phyloP scores from a whole-genome alignment of 2,113 vertebrate genomes.

The Corynorhinus townsendii region DNA sequence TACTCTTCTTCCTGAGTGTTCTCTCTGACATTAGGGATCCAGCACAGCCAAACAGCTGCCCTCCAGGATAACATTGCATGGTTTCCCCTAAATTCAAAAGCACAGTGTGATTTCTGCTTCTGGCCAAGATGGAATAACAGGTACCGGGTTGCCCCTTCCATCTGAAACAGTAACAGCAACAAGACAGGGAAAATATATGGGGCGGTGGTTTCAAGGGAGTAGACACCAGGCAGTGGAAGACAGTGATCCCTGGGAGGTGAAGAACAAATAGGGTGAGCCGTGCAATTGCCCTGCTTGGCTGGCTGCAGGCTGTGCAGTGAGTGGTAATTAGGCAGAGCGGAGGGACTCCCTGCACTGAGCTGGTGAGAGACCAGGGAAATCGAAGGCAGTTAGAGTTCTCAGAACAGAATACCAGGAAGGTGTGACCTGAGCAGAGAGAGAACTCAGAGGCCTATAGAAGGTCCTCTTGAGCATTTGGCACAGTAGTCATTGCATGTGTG shows the following conservation, averaged over 20 bases:
- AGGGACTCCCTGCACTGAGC: background rate
- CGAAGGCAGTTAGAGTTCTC: background rate
- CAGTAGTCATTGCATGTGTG: background rate
- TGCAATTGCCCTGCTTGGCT: background rate
- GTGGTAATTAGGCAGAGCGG: rapidly evolving
- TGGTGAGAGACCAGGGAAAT: background rate
- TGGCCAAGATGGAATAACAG: background rate
- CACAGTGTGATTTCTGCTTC: background rate
- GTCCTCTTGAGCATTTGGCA: background rate
- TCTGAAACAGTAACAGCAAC: background rate
- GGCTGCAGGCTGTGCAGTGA: background rate
- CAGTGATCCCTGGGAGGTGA: background rate
- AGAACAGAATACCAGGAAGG: background rate
- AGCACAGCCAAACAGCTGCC: background rate
- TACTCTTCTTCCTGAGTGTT: background rate
- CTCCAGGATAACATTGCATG: too few species aligned
- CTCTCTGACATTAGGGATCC: background rate
- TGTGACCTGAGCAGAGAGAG: background rate
- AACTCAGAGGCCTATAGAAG: background rate
- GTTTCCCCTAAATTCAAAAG: background rate
- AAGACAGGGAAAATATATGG: background rate
- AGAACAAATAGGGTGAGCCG: background rate
- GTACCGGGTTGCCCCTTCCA: background rate
- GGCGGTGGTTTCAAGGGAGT: background rate
- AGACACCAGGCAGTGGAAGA: background rate